phyloP scores from a whole-genome alignment of 2,797 vertebrate genomes.

The Oreortyx pictus region DNA sequence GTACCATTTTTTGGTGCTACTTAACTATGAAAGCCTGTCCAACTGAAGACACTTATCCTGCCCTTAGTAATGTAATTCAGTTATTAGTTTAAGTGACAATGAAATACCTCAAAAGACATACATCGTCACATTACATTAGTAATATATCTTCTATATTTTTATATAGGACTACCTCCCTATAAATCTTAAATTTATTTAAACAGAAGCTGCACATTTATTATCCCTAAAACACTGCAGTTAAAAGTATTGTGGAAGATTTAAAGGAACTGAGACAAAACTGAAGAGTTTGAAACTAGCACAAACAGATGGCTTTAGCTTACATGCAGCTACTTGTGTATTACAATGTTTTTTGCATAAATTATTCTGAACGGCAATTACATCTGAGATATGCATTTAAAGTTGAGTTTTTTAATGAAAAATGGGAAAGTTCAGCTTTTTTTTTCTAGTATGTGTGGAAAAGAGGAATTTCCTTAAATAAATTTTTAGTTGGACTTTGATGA shows the following conservation, averaged over 20 bases:
- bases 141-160: constrained; percentile 47
- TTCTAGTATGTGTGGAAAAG: neutral
- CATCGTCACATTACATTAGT: constrained; percentile 6
- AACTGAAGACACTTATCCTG: neutral
- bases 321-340: neutral
- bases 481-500: neutral
- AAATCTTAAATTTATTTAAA: constrained; percentile 50
- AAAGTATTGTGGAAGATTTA: constrained; percentile 25
- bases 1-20: neutral
- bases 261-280: constrained; percentile 30
- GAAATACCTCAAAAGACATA: constrained; percentile 46
- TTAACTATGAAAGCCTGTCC: constrained; percentile 21
- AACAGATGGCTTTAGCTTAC: constrained; percentile 23
- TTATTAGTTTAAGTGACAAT: constrained; percentile 62
- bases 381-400: neutral
- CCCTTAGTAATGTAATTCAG: constrained; percentile 42
- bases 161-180: constrained; percentile 15
- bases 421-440: neutral
- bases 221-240: neutral
- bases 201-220: constrained; percentile 48
- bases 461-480: neutral
- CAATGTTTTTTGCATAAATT: neutral
- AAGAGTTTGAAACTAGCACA: constrained; percentile 11
- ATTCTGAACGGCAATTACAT: neutral
- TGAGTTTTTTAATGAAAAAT: neutral